Base-by-base conservation (phyloP, 1,140 invertebrate genomes). In the Cotesia chilonis region DNA sequence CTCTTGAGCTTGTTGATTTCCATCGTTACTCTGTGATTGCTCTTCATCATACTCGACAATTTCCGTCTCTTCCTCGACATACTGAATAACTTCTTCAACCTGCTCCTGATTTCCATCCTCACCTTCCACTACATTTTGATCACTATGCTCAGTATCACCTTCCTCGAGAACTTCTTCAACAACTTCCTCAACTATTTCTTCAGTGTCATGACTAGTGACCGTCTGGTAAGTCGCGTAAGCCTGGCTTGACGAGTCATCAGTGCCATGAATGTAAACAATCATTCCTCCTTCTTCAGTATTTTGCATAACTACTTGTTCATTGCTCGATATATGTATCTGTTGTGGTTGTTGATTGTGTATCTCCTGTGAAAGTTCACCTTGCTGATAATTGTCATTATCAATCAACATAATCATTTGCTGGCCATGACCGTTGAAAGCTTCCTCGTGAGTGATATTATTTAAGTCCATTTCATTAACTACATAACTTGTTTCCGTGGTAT, bases 31-130 rank as follows among this genome's bases (percentile, higher is more conserved):
- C 81, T 81, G 3, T 59, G 51, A 5, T 78, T 79, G 20, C 78
- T 78, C 4, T 76, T 84, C 84, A 1, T 85, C 79, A 37, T 86
- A 86, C 60, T 87, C 84, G 1, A 86, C 82, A 55, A 87, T 85
- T 70, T 86, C 85, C 0, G 85, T 86, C 70, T 86, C 84, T 60
- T 87, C 85, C 41, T 84, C 83, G 2, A 87, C 84, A 35, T 87
- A 87, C 17, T 86, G 84, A 74, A 87, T 83, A 1, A 83, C 79
- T 60, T 86, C 83, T 1, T 82, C 75, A 0, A 83, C 57, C 73
- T 77, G 4, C 36, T 35, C 9, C 14, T 63, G 37, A 12, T 74
- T 68, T 7, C 64, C 54, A 7, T 41, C 35, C 10, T 67, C 73
- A 28, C 7, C 36, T 51, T 64, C 68, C 10, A 51, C 75, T 37